Evolutionary conservation across 2,797 vertebrate species (phyloP).

Genomic region (Micrastur ruficollis): DNA sequence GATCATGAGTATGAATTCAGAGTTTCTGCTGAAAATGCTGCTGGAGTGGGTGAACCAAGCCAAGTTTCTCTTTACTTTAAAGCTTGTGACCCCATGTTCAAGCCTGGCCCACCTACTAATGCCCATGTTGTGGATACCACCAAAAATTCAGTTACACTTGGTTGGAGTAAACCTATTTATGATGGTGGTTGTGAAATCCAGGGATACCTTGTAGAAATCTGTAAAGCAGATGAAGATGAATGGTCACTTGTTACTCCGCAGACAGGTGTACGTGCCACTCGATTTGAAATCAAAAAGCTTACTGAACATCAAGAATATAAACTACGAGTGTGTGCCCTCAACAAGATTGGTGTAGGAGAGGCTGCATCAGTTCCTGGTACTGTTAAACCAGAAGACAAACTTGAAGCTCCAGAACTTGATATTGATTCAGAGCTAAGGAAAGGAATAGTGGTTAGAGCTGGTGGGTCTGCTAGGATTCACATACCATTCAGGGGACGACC

Average conservation of each 20-base stretch:
- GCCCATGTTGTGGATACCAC: slow-evolving; percentile 88
- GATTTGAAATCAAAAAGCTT: slow-evolving; percentile 93
- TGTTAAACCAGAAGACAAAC: slow-evolving; percentile 92
- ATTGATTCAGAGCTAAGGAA: slow-evolving; percentile 96
- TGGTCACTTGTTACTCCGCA: slow-evolving; percentile 94
- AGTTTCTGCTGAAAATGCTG: slow-evolving; percentile 93
- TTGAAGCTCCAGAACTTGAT: slow-evolving; percentile 90
- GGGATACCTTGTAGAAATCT: slow-evolving; percentile 93
- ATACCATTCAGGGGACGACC: slow-evolving; percentile 96
- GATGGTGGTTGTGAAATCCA: slow-evolving; percentile 92
- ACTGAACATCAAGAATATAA: slow-evolving; percentile 93
- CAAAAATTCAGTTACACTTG: slow-evolving; percentile 85
- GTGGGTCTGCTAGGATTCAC: slow-evolving; percentile 90
- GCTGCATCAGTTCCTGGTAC: slow-evolving; percentile 86
- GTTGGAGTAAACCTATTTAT: slow-evolving; percentile 94
- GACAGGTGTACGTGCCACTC: slow-evolving; percentile 88
- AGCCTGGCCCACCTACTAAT: slow-evolving; percentile 92
- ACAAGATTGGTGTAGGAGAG: slow-evolving; percentile 95
- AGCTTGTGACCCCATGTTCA: slow-evolving; percentile 93
- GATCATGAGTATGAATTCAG: slow-evolving; percentile 97
- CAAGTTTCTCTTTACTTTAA: slow-evolving; percentile 89
- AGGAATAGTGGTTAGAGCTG: slow-evolving; percentile 90
- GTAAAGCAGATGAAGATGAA: slow-evolving; percentile 94
- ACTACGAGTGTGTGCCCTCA: slow-evolving; percentile 92
- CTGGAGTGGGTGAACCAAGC: slow-evolving; percentile 90